Evolutionary conservation across 2,797 vertebrate species (phyloP), one percentile per base, ranked within the genome.

Genomic region (Paratrypauchen microcephalus): DNA sequence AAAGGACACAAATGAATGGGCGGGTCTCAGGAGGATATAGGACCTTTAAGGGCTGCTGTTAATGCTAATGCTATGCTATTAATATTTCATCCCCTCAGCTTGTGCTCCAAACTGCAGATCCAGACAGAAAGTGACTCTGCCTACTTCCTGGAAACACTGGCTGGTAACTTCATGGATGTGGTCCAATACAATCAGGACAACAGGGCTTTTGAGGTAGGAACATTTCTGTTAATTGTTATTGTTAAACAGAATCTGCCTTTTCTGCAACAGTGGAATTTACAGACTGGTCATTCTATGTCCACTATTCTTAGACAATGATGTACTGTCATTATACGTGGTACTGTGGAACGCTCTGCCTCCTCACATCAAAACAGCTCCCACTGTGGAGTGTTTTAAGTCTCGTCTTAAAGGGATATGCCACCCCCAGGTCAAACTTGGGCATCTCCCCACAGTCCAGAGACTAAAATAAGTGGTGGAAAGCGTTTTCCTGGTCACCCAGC

Each of bases 181-280:
- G 87, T 94, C 78, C 88, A 92, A 66, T 94, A 89, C 83, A 91
- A 90, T 57, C 80, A 93, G 86, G 90, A 92, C 84, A 94, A 89
- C 74, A 81, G 80, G 59, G 84, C 60, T 45, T 91, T 92, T 88
- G 89, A 95, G 88, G 90, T 93, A 79, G 92, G 86, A 60, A 32
- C 28, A 65, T 16, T 45, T 1, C 4, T 66, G 63, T 21, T 54
- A 39, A 8, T 56, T 66, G 64, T 52, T 66, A 66, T 66, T 52
- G 50, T 47, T 16, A 12, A 39, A 18, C 28, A 54, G 48, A 54
- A 32, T 28, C 19, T 15, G 11, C 16, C 28, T 1, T 32, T 30
- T 30, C 23, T 15, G 19, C 39, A 23, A 54, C 11, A 12, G 11
- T 26, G 45, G 26, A 12, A 11, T 66, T 66, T 26, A n/a, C 28